phyloP scores from a whole-genome alignment of 2,113 vertebrate species.

The Suncus etruscus region DNA sequence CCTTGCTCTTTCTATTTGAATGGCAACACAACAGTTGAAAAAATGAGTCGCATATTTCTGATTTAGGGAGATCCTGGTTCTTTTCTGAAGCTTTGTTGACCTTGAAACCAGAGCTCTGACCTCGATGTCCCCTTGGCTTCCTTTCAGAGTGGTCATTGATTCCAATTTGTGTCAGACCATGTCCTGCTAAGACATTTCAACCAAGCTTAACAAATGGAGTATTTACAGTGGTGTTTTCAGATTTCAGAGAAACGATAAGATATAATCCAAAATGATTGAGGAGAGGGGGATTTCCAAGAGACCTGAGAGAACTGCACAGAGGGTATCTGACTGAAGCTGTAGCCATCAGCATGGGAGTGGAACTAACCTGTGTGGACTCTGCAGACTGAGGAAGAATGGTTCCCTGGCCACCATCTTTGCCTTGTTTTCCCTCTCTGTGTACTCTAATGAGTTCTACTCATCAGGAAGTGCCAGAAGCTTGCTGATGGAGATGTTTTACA shows the following conservation, averaged over 20 bases:
- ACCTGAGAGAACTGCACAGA: not conserved
- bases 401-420: not conserved
- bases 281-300: not conserved
- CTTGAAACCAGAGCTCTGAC: not conserved
- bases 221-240: not conserved
- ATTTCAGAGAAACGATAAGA: not conserved
- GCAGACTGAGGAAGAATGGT: not conserved
- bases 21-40: not conserved
- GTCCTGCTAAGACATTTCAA: constrained; percentile 1
- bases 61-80: not conserved
- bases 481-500: not conserved
- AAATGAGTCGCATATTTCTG: not conserved
- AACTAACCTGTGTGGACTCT: not conserved
- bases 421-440: not conserved
- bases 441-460: not conserved
- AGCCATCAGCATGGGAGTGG: not conserved
- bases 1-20: not conserved
- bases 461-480: not conserved
- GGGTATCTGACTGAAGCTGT: not conserved
- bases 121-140: not conserved
- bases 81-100: not conserved
- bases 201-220: not conserved
- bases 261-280: not conserved
- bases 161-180: not conserved
- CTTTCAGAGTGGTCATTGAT: not conserved